Base-by-base conservation (phyloP, 2,113 vertebrate genomes). In the Hassar affinis region DNA sequence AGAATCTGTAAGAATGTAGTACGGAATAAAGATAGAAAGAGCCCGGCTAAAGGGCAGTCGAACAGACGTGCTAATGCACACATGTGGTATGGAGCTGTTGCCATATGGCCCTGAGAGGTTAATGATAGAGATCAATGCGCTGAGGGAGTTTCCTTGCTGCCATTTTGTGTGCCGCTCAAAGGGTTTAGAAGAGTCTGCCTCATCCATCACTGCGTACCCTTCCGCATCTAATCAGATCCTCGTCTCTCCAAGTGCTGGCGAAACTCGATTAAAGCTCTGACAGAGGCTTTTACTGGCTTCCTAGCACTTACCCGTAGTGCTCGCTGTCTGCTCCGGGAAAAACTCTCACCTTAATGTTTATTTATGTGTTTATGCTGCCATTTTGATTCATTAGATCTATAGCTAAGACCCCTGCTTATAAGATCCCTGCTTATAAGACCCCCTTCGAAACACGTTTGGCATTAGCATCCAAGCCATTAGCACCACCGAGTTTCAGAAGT, bases 191-290 rank as follows among this genome's bases (percentile, higher is more conserved):
- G 72, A 81, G 86, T 49, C 82, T 86, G 82, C 82, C 88, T 83
- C 91, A 91, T 91, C 87, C 88, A 91, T 93, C 92, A 92, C 22
- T 77, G 84, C 62, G 82, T 88, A 84, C 85, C n/a, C 49, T 88
- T 91, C 91, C 88, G 86, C 85, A 84, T 91, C 89, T 93, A 92
- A 94, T 93, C 92, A 91, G 87, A 92, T 92, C 91, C 88, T 76
- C 35, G 78, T 68, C 59, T 80, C 81, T 84, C 85, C 89, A 86
- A 90, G 89, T 89, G 81, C 86, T 85, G 85, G 89, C 87, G 71
- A 92, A 94, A 94, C 90, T 88, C 90, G 90, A 93, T 94, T 93
- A 94, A 90, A 92, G 90, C 90, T 88, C 69, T 89, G 91, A 90
- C 88, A 88, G 86, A 89, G 86, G 85, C 85, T 85, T 91, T 92